phyloP scores from a whole-genome alignment of 2,888 invertebrate genomes.

The Ryuthela nishihirai region DNA sequence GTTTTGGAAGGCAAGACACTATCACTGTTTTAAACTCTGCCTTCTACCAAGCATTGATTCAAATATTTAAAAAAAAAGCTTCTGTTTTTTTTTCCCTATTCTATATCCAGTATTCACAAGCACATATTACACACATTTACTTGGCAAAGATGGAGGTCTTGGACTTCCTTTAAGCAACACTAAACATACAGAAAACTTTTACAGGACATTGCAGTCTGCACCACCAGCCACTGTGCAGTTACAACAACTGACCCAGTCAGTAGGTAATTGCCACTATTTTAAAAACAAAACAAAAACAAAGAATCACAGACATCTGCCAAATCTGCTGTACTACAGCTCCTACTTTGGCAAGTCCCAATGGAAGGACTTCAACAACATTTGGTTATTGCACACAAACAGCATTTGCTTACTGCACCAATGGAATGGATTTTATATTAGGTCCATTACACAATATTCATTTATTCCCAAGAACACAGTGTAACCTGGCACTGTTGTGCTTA shows the following conservation, averaged over 20 bases:
- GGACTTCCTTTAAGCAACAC: slow-evolving; percentile 35
- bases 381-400: slow-evolving; percentile 35
- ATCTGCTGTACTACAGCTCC: too few species aligned
- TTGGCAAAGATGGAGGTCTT: slow-evolving; percentile 34
- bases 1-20: too few species aligned
- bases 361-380: slow-evolving; percentile 36
- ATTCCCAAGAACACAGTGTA: too few species aligned
- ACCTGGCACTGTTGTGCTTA: too few species aligned
- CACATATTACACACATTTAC: too few species aligned
- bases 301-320: slow-evolving; percentile 35
- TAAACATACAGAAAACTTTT: slow-evolving; percentile 32
- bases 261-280: slow-evolving; percentile 28
- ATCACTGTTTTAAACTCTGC: too few species aligned
- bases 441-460: too few species aligned
- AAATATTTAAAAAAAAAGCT: too few species aligned
- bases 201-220: slow-evolving; percentile 35
- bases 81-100: too few species aligned
- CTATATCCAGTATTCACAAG: too few species aligned
- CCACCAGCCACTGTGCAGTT: too few species aligned
- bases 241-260: slow-evolving; percentile 35
- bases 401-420: slow-evolving; percentile 36
- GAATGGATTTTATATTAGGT: slow-evolving; percentile 31
- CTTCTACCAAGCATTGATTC: too few species aligned
- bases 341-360: slow-evolving; percentile 29
- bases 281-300: slow-evolving; percentile 35